phyloP scores from a whole-genome alignment of 92 coral and sea anemone genomes.

The Zoanthus sociatus region DNA sequence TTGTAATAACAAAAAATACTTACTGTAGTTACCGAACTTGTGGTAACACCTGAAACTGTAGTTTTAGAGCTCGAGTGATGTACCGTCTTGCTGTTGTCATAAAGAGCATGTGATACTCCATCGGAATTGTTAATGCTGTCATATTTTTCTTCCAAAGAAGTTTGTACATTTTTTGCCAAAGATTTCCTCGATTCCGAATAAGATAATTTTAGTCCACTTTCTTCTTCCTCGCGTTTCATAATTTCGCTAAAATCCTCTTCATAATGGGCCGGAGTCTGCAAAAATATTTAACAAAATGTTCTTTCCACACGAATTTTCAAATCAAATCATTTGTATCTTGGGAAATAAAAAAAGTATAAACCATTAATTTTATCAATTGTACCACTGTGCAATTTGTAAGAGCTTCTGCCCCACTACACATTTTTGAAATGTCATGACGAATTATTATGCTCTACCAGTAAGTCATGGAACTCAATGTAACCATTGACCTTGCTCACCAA shows the following conservation, averaged over 20 bases:
- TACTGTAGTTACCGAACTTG: conserved; percentile 12
- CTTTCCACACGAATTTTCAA: not conserved
- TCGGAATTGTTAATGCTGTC: conserved; percentile 54
- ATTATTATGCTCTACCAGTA: too few species aligned
- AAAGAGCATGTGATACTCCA: conserved; percentile 40
- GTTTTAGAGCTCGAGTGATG: conserved; percentile 20
- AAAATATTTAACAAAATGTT: not conserved
- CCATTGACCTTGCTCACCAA: too few species aligned
- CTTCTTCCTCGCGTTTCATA: conserved; percentile 90
- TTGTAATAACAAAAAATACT: not conserved
- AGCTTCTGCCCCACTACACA: too few species aligned
- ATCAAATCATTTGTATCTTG: too few species aligned
- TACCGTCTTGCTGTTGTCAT: conserved; percentile 20
- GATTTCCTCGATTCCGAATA: conserved; percentile 66
- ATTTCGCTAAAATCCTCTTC: conserved; percentile 97
- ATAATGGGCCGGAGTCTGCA: conserved; percentile 85
- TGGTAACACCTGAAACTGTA: not conserved
- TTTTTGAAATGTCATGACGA: too few species aligned
- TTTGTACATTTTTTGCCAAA: conserved; percentile 70
- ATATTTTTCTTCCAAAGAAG: conserved; percentile 80
- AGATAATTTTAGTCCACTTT: conserved; percentile 81
- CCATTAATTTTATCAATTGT: too few species aligned
- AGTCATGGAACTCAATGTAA: too few species aligned
- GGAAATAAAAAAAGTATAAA: too few species aligned
- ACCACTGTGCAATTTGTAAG: too few species aligned